Conservation (phyloP, 1,140 invertebrate genomes). For the Phenacoccus solenopsis region DNA sequence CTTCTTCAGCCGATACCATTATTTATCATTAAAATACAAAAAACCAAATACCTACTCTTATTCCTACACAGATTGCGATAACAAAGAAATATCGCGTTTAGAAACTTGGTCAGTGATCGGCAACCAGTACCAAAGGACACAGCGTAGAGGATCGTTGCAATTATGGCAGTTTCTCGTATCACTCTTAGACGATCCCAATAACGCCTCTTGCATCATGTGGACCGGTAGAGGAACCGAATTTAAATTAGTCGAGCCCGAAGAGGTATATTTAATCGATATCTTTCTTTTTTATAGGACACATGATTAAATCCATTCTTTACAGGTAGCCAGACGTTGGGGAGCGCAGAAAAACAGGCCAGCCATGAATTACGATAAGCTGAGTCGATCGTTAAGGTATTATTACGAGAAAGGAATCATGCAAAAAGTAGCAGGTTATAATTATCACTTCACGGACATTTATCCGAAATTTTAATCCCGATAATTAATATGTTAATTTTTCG, state of each 20-base stretch:
- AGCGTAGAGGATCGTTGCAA: constrained; percentile 68
- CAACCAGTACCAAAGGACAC: background rate
- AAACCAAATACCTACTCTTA: too few relatives aligned
- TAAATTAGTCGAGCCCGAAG: constrained; percentile 87
- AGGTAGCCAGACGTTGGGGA: constrained; percentile 71
- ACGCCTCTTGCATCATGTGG: constrained; percentile 85
- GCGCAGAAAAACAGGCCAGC: constrained; percentile 80
- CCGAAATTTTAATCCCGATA: background rate
- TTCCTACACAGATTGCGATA: background rate
- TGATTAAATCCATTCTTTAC: constrained; percentile 20
- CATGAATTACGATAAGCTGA: constrained; percentile 96
- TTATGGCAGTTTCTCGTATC: constrained; percentile 90
- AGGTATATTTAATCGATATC: constrained; percentile 41
- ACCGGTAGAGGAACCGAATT: constrained; percentile 89
- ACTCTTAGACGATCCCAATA: constrained; percentile 69
- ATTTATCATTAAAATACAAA: constrained; percentile 5
- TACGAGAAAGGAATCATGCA: constrained; percentile 98
- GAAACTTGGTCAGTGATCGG: background rate
- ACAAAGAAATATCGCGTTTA: background rate
- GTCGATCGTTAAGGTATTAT: constrained; percentile 82
- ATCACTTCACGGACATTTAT: background rate
- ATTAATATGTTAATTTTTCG: background rate
- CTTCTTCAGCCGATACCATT: constrained; percentile 5
- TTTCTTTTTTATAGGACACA: background rate
- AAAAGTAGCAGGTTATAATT: constrained; percentile 69